These are phyloP conservation scores for Podotricha telesiphe DNA, from an alignment of 2,888 invertebrate genomes.

Conservation along the genomic window DNA sequence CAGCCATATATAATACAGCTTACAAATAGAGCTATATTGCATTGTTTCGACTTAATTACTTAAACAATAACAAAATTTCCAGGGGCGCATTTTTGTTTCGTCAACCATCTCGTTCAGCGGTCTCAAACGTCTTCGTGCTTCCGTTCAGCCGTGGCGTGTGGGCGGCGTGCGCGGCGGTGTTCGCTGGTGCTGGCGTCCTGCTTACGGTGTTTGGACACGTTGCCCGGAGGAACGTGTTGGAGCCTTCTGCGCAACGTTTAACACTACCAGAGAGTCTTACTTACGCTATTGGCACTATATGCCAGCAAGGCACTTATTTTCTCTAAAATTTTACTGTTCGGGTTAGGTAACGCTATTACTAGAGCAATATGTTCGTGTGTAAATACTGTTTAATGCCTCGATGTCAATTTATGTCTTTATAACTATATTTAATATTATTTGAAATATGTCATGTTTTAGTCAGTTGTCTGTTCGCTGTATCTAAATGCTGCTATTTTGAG, in stretches of 20 bases:
- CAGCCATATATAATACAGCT: too few species aligned
- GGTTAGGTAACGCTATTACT: too few species aligned
- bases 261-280: conserved; percentile 75
- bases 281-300: conserved; percentile 83
- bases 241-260: conserved; percentile 46
- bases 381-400: neutral
- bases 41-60: neutral
- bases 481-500: too few species aligned
- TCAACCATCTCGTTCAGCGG: conserved; percentile 85
- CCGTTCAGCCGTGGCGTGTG: conserved; percentile 85
- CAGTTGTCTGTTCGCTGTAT: too few species aligned
- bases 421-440: too few species aligned
- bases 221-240: conserved; percentile 47
- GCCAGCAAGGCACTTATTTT: conserved; percentile 80
- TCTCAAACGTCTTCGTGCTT: conserved; percentile 84
- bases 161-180: conserved; percentile 61
- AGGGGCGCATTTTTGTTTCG: conserved; percentile 85
- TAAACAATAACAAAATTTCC: conserved; percentile 33
- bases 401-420: neutral
- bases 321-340: neutral
- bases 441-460: too few species aligned
- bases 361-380: too few species aligned
- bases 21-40: neutral
- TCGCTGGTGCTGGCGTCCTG: conserved; percentile 49
- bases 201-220: conserved; percentile 52